These are phyloP conservation scores for Tipula unca DNA, from an alignment of 2,888 invertebrate species.

Conservation along the genomic window DNA sequence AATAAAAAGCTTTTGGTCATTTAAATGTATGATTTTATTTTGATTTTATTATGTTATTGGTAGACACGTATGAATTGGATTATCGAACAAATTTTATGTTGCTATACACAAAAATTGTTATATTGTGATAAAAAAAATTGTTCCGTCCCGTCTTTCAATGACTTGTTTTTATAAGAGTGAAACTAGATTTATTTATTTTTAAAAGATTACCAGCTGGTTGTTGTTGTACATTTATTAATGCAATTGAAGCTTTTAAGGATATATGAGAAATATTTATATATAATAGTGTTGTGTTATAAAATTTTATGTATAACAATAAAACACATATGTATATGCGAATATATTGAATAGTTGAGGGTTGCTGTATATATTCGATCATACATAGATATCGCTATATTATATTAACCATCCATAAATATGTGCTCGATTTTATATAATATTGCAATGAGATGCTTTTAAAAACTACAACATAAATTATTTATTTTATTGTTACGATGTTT, in stretches of 20 bases:
- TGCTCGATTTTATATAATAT: not conserved
- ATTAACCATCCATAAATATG: not conserved
- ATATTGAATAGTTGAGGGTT: not conserved
- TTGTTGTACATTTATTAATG: not conserved
- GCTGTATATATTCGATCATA: not conserved
- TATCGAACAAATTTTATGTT: not conserved
- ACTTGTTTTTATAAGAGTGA: not conserved
- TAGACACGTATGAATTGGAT: not conserved
- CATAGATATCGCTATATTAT: not conserved
- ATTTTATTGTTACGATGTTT: not conserved
- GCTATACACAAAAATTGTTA: not conserved
- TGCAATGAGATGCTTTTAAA: not conserved
- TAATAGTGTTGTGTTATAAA: not conserved
- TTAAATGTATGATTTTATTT: slow-evolving; percentile 4
- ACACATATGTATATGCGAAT: not conserved
- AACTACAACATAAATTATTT: not conserved
- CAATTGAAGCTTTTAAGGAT: not conserved
- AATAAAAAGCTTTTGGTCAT: not conserved
- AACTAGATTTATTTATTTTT: not conserved
- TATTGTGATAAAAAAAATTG: not conserved
- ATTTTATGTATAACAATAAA: not conserved
- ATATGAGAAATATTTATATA: not conserved
- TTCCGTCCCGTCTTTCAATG: not conserved
- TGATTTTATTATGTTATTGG: not conserved
- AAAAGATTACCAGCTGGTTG: not conserved